A percentile compares a stretch with the other conserved stretches of the same genome.
Evolutionary conservation across 2,888 invertebrate species (phyloP).

Genomic region (Patella depressa): DNA sequence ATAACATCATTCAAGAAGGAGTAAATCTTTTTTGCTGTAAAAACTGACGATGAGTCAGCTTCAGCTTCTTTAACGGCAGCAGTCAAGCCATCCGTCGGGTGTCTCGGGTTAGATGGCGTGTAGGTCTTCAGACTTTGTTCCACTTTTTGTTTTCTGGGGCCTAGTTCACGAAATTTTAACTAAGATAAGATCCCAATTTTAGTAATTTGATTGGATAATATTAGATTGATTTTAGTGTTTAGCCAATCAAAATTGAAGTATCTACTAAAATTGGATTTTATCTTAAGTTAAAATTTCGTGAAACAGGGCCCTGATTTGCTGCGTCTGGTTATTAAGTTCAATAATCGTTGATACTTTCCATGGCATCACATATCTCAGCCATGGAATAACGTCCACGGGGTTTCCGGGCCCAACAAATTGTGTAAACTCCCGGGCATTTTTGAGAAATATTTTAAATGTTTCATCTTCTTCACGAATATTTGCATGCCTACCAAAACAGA

Average conservation of each 20-base stretch:
- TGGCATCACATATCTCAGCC: conserved; percentile 38
- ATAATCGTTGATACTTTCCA: conserved; percentile 27
- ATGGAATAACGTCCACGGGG: conserved; percentile 45
- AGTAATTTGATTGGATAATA: no score
- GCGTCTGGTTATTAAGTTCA: background rate
- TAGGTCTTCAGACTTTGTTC: conserved; percentile 37
- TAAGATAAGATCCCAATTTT: no score
- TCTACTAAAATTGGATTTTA: no score
- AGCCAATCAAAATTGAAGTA: no score
- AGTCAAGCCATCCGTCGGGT: conserved; percentile 50
- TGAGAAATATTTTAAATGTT: conserved; percentile 23
- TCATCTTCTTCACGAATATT: conserved; percentile 29
- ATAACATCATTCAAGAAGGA: conserved; percentile 43
- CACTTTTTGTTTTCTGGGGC: conserved; percentile 16
- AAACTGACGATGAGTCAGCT: conserved; percentile 8
- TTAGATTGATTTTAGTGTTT: no score
- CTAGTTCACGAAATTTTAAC: no score
- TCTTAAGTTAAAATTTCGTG: no score
- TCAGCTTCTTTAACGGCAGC: conserved; percentile 18
- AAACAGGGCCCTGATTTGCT: no score
- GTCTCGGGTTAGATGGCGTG: conserved; percentile 34
- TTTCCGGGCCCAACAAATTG: conserved; percentile 40
- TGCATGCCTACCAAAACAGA: conserved; percentile 32
- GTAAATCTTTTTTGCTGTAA: conserved; percentile 33
- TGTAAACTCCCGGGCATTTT: conserved; percentile 14